Evolutionary conservation across 2,797 vertebrate genomes (phyloP).

Genomic region (Sebastes oblongus): DNA sequence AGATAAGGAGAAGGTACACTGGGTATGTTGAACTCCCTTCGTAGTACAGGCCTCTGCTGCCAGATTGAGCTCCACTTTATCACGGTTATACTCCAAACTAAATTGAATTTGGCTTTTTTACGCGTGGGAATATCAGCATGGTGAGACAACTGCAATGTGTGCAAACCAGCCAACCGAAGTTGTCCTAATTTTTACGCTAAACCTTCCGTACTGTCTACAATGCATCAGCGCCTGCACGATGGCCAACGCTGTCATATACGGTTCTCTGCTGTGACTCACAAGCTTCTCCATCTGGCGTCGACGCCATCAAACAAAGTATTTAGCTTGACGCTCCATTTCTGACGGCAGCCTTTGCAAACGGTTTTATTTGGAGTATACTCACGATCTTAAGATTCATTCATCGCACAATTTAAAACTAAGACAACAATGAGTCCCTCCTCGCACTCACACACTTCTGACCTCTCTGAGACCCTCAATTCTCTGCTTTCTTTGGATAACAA

Average conservation of each 20-base stretch:
- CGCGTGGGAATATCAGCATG: neutral
- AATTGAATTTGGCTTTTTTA: neutral
- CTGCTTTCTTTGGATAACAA: slow-evolving; percentile 55
- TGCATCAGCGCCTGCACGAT: neutral
- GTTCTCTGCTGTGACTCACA: slow-evolving; percentile 1
- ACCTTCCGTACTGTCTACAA: neutral
- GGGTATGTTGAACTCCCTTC: too few species aligned
- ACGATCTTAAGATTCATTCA: neutral
- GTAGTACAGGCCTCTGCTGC: neutral
- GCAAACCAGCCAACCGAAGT: neutral
- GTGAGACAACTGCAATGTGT: neutral
- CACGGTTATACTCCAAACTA: neutral
- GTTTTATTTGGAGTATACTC: slow-evolving; percentile 5
- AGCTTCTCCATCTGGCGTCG: slow-evolving; percentile 8
- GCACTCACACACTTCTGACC: neutral
- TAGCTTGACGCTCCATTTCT: neutral
- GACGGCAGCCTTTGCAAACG: neutral
- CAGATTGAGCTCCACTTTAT: neutral
- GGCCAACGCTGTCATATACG: too few species aligned
- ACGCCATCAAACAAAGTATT: neutral
- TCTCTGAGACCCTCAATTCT: slow-evolving; percentile 44
- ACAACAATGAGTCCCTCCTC: neutral
- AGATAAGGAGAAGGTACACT: too few species aligned
- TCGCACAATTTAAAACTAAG: slow-evolving; percentile 10
- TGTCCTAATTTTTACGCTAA: neutral